These are phyloP conservation scores for Diabrotica balteata DNA, from an alignment of 2,888 invertebrate genomes.

Conservation along the genomic window DNA sequence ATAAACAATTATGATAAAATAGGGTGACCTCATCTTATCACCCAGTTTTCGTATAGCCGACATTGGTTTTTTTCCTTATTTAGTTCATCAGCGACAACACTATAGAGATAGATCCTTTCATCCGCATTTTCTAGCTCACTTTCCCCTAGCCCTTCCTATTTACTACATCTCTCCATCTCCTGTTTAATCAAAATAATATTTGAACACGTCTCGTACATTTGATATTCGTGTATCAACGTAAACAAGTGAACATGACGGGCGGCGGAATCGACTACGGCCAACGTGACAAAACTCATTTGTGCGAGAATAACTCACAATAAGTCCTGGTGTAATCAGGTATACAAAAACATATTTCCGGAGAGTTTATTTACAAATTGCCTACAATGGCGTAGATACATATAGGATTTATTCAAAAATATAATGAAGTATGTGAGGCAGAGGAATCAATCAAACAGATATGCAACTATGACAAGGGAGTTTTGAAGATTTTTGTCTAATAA, in stretches of 20 bases:
- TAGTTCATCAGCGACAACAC: too few species aligned
- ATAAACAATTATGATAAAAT: too few species aligned
- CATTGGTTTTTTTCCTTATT: neutral
- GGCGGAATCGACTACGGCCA: slow-evolving; percentile 37
- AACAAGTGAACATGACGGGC: slow-evolving; percentile 19
- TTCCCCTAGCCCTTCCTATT: slow-evolving; percentile 2
- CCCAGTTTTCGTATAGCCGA: neutral
- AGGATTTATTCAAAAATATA: neutral
- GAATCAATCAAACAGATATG: too few species aligned
- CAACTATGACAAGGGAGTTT: too few species aligned
- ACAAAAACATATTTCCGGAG: slow-evolving; percentile 22
- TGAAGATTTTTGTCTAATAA: too few species aligned
- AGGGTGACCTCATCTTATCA: too few species aligned
- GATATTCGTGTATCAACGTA: slow-evolving; percentile 28
- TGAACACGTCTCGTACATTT: slow-evolving; percentile 46
- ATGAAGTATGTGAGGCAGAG: too few species aligned
- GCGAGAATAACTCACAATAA: slow-evolving; percentile 34
- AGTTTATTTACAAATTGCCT: slow-evolving; percentile 14
- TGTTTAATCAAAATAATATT: slow-evolving; percentile 43
- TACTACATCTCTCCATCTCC: slow-evolving; percentile 7
- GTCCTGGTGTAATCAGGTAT: slow-evolving; percentile 27
- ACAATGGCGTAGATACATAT: neutral
- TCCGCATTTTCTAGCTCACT: neutral
- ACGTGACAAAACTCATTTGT: slow-evolving; percentile 58
- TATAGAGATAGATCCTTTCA: too few species aligned